These are phyloP conservation scores for Drosophila triauraria DNA, from an alignment of 1,140 invertebrate genomes.

Conservation along the genomic window DNA sequence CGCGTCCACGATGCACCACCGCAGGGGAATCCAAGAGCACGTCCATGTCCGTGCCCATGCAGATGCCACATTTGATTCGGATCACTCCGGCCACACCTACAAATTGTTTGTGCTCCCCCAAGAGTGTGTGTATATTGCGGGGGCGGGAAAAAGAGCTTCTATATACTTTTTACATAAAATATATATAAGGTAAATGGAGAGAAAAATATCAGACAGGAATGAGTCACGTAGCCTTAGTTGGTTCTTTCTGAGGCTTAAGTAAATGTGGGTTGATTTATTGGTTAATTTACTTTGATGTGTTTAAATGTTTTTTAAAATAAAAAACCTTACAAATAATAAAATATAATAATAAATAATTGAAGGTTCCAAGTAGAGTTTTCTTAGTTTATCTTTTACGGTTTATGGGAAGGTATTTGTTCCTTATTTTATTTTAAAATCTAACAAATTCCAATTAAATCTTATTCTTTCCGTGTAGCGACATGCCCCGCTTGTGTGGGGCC, in stretches of 20 bases:
- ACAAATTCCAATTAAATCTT: background rate
- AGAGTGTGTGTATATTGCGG: conserved; percentile 17
- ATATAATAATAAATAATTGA: no score
- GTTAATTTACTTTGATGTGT: background rate
- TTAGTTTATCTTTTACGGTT: no score
- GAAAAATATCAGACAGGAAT: background rate
- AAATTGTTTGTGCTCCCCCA: conserved; percentile 72
- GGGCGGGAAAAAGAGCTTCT: conserved; percentile 6
- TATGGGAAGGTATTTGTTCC: no score
- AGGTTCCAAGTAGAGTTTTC: no score
- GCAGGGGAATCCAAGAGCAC: conserved; percentile 35
- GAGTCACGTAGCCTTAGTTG: background rate
- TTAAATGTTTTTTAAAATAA: background rate
- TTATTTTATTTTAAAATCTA: background rate
- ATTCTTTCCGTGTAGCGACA: conserved; percentile 10
- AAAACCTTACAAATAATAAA: no score
- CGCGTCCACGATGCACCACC: conserved; percentile 16
- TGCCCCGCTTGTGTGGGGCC: conserved; percentile 40
- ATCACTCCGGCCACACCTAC: conserved; percentile 73
- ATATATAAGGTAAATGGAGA: background rate
- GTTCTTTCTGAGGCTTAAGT: background rate
- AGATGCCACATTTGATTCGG: conserved; percentile 52
- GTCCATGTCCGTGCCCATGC: conserved; percentile 40
- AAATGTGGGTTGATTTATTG: background rate
- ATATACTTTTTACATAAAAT: conserved; percentile 12